Evolutionary conservation across 64 coral and sea anemone species (phyloP), one percentile per base, ranked within the genome.

Genomic region (Stylophora pistillata): DNA sequence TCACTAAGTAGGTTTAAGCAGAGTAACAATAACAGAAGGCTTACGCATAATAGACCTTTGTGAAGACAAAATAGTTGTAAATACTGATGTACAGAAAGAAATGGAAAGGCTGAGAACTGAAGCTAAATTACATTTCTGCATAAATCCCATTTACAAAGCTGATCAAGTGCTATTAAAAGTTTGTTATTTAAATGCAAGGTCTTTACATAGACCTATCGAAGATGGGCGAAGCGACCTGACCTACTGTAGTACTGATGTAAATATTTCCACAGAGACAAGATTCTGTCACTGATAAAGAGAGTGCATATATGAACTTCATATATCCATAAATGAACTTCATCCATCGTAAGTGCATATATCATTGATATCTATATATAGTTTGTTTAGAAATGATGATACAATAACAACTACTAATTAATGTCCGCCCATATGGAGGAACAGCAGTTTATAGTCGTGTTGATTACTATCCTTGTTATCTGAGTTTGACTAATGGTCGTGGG

Each of bases 211-310:
- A 74, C 86, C 76, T 47, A 88, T 76, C 10, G 55, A 76, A 57
- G 86, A 88, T 88, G 5, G 76, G 41, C 57, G 70, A 26, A 61
- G 47, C 60, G 81, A 91, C 81, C 63, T 91, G 21, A 77, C 86
- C 18, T 62, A 62, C 17, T 62, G 13, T 5, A 62, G 60, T 16
- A 15, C 60, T 62, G 1, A 62, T 62, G 15, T 62, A 0, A 62
- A 62, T 4, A 62, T 62, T 16, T 62, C 17, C 17, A 5, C 60
- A 62, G 60, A 62, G 21, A 62, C 60, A 62, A 62, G 13, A 18
- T 62, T 62, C 21, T 16, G 60, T 62, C 21, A 5, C 15, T 20
- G 60, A 62, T 16, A 14, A 62, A 0, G 21, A 62, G 15, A 21
- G 21, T 15, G 5, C 17, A 20, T 62, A 62, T 62, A 16, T 4